Percentiles rank a stretch among this genome's conserved stretches.
Evolutionary conservation across 1,140 invertebrate species (phyloP).

Genomic region (Cryptotermes secundus): DNA sequence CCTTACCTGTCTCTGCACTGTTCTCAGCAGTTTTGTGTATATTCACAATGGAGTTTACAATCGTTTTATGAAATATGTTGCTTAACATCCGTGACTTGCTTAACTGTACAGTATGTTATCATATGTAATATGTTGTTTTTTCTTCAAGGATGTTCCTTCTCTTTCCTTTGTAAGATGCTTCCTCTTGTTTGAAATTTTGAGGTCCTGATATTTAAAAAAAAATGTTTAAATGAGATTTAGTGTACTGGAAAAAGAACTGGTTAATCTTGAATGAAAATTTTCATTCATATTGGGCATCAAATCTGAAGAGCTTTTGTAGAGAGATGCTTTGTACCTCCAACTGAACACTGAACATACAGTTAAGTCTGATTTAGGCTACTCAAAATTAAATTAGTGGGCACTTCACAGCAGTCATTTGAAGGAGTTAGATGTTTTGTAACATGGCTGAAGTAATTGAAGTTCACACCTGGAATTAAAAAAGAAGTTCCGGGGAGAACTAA

Average conservation of each 20-base stretch:
- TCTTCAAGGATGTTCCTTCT: background rate
- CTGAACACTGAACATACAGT: no score
- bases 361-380: no score
- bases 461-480: no score
- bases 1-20: background rate
- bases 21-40: background rate
- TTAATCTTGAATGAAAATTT: background rate
- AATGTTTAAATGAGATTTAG: background rate
- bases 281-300: background rate
- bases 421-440: no score
- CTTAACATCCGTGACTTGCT: background rate
- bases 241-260: background rate
- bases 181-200: background rate
- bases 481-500: no score
- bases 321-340: background rate
- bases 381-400: no score
- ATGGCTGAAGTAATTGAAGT: no score
- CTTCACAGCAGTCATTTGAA: no score
- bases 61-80: background rate
- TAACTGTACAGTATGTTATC: background rate
- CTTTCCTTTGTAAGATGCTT: background rate
- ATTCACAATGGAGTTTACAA: background rate
- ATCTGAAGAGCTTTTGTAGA: background rate
- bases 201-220: no score
- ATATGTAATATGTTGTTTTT: background rate